A percentile compares a stretch with the other conserved stretches of the same genome.
Conservation (phyloP, 1,140 invertebrate genomes). For the Pseudomyrmex flavicornis region DNA sequence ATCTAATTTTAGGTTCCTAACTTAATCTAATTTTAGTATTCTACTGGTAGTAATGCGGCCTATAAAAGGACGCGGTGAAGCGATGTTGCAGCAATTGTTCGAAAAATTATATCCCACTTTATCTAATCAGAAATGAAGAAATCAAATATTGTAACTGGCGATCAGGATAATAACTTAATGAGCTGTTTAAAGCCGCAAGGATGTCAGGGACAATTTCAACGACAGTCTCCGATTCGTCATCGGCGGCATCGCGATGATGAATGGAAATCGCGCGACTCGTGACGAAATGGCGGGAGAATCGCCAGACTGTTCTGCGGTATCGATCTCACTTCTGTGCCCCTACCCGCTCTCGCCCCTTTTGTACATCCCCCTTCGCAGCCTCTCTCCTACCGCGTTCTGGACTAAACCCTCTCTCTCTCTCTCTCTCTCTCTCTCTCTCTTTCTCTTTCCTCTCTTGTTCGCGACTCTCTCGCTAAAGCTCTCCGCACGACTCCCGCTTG, state of each 20-base stretch:
- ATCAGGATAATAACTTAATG: neutral
- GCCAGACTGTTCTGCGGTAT: conserved; percentile 64
- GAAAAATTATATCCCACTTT: no score
- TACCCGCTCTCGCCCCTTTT: conserved; percentile 50
- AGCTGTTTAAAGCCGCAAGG: neutral
- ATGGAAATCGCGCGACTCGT: conserved; percentile 50
- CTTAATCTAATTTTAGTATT: no score
- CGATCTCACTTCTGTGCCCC: conserved; percentile 67
- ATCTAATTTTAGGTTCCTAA: no score
- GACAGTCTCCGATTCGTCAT: neutral
- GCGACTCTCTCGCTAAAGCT: conserved; percentile 52
- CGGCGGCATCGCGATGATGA: neutral
- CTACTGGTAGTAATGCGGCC: no score
- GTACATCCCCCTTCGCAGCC: conserved; percentile 34
- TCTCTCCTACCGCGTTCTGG: conserved; percentile 52
- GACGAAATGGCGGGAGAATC: conserved; percentile 66
- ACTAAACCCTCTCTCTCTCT: conserved; percentile 42
- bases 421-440: conserved; percentile 31
- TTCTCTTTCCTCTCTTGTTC: neutral
- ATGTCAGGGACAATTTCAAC: neutral
- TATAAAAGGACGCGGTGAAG: neutral
- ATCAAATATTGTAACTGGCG: neutral
- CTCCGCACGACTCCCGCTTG: conserved; percentile 49
- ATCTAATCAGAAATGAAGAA: conserved; percentile 4
- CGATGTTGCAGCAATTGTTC: no score